A percentile compares a stretch with the other conserved stretches of the same genome.
phyloP scores from a whole-genome alignment of 30 jellyfish, hydroid and myxozoan species.

The Pseudorhiza aurosa region DNA sequence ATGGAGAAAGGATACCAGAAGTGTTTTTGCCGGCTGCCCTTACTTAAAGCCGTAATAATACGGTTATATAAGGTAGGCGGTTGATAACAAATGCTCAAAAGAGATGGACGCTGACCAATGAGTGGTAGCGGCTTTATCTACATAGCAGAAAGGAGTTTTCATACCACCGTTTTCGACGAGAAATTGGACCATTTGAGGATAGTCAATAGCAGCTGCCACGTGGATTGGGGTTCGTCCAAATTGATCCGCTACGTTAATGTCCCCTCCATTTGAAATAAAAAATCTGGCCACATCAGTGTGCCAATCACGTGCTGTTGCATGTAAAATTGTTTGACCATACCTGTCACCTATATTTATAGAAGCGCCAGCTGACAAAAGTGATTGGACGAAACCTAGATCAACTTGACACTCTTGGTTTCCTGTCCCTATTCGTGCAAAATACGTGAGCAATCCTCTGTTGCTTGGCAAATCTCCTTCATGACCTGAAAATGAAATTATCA shows the following conservation, averaged over 20 bases:
- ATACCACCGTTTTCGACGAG: constrained; percentile 77
- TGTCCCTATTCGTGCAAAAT: constrained; percentile 69
- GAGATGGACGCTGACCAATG: too few relatives aligned
- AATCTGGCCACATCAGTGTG: constrained; percentile 76
- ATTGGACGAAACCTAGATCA: constrained; percentile 62
- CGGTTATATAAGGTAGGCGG: too few relatives aligned
- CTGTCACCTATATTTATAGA: constrained; percentile 75
- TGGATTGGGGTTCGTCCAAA: constrained; percentile 94
- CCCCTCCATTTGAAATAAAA: constrained; percentile 64
- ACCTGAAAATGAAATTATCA: too few relatives aligned
- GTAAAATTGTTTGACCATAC: constrained; percentile 78
- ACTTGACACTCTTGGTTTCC: constrained; percentile 67
- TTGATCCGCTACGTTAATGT: constrained; percentile 58
- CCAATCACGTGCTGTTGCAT: constrained; percentile 87
- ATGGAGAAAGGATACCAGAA: too few relatives aligned
- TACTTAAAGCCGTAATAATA: too few relatives aligned
- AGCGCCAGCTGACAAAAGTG: constrained; percentile 84
- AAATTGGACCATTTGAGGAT: constrained; percentile 74
- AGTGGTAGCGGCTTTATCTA: too few relatives aligned
- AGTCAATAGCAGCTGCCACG: constrained; percentile 88
- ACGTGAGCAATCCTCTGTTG: constrained; percentile 63
- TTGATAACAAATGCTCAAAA: too few relatives aligned
- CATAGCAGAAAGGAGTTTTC: background rate
- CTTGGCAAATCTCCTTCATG: constrained; percentile 58
- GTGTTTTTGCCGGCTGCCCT: too few relatives aligned